These are phyloP conservation scores for fruit fly (Drosophila melanogaster) DNA, from an alignment of 1,140 invertebrate species.

Conservation along the genomic window DNA sequence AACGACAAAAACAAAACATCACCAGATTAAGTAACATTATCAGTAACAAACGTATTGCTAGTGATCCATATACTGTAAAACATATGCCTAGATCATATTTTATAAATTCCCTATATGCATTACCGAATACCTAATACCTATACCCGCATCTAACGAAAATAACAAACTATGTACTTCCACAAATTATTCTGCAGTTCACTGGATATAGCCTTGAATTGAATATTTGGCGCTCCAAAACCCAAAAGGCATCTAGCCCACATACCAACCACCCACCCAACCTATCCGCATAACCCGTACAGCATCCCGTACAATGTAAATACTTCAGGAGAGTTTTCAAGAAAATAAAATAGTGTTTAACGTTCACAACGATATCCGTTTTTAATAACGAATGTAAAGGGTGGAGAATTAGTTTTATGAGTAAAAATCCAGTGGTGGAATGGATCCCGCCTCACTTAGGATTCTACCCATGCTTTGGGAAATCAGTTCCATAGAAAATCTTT, in stretches of 20 bases:
- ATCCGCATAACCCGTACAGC: conserved; percentile 14
- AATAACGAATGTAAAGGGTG: background rate
- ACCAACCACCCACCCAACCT: background rate
- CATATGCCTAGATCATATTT: conserved; percentile 48
- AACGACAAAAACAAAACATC: background rate
- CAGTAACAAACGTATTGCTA: conserved; percentile 29
- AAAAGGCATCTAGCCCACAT: conserved; percentile 2
- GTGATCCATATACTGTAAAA: conserved; percentile 47
- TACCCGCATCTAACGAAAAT: conserved; percentile 29
- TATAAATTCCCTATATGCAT: conserved; percentile 38
- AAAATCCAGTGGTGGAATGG: background rate
- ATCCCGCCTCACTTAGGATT: background rate
- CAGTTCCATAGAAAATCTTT: conserved; percentile 94
- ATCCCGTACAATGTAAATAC: conserved; percentile 66
- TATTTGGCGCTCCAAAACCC: conserved; percentile 1
- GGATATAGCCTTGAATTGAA: conserved; percentile 20
- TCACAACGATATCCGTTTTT: conserved; percentile 25
- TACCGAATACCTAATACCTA: conserved; percentile 32
- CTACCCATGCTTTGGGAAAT: conserved; percentile 89
- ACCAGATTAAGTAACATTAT: conserved; percentile 37
- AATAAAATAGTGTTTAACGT: conserved; percentile 58
- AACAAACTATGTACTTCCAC: conserved; percentile 21
- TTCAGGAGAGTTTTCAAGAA: conserved; percentile 53
- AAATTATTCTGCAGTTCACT: conserved; percentile 17
- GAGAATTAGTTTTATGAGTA: background rate